These are phyloP conservation scores for Melieria picta DNA, from an alignment of 2,888 invertebrate species.

Conservation along the genomic window DNA sequence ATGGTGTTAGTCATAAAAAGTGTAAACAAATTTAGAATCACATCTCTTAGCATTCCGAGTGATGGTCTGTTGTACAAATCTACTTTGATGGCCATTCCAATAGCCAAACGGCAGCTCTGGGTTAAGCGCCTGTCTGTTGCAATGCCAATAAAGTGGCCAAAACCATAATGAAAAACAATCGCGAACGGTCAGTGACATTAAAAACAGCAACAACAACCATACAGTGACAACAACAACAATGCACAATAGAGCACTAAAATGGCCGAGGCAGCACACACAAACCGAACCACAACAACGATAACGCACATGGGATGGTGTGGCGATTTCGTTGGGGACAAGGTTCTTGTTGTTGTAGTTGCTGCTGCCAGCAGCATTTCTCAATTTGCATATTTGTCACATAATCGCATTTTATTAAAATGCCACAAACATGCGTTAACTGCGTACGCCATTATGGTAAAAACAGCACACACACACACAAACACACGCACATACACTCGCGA, in stretches of 20 bases:
- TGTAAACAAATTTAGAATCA: not conserved
- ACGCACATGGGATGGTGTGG: no score
- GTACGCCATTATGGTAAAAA: not conserved
- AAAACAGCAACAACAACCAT: not conserved
- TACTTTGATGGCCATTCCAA: no score
- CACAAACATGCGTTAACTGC: constrained; percentile 28
- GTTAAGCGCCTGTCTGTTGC: no score
- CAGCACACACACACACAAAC: not conserved
- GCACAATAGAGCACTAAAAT: no score
- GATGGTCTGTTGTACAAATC: no score
- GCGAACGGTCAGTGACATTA: not conserved
- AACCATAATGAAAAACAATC: not conserved
- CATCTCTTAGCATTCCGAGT: no score
- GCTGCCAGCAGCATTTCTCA: constrained; percentile 16
- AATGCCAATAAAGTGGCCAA: not conserved
- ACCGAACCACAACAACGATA: not conserved
- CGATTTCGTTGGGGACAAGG: no score
- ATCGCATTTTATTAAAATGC: constrained; percentile 22
- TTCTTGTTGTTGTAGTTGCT: not conserved
- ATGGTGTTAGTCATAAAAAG: not conserved
- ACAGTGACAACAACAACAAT: not conserved
- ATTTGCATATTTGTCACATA: constrained; percentile 30
- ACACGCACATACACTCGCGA: not conserved
- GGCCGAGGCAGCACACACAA: not conserved
- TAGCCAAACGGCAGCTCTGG: no score